Conservation (phyloP, 2,797 vertebrate genomes). For the Lithobates pipiens region DNA sequence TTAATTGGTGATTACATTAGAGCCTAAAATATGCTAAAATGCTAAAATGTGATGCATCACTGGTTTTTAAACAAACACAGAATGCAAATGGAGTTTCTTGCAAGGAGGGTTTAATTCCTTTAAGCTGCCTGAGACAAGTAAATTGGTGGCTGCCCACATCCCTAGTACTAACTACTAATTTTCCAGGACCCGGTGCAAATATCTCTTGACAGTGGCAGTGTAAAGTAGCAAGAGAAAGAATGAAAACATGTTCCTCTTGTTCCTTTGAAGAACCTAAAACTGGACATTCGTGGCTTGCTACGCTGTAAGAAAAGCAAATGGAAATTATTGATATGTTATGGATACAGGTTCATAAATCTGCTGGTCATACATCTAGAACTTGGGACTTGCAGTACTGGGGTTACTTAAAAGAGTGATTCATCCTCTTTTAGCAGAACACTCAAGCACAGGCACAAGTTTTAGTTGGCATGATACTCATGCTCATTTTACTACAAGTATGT, state of each 20-base stretch:
- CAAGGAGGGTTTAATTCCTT: not conserved
- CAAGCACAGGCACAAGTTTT: conserved; percentile 67
- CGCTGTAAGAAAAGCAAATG: not conserved
- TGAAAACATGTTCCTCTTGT: not conserved
- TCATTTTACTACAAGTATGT: conserved; percentile 78
- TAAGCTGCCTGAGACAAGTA: not conserved
- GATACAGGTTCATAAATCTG: not conserved
- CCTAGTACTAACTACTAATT: not conserved
- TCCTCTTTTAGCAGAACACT: conserved; percentile 28
- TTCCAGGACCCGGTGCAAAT: not conserved
- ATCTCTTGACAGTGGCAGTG: not conserved
- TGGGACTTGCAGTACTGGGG: not conserved
- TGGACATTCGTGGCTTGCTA: not conserved
- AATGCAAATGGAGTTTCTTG: not conserved
- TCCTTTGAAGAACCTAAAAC: not conserved
- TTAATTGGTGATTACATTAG: conserved; percentile 28
- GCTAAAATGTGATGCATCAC: conserved; percentile 31
- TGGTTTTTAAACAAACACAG: not conserved
- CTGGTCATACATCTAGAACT: too few species aligned
- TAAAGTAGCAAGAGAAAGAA: not conserved
- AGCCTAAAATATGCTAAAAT: conserved; percentile 16
- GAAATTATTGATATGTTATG: not conserved
- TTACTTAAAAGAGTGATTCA: conserved; percentile 5
- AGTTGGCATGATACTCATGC: conserved; percentile 68
- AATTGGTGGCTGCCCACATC: not conserved